Percentiles rank a stretch among this genome's conserved stretches.
phyloP scores from a whole-genome alignment of 2,888 invertebrate genomes.

The Iphiclides podalirius region DNA sequence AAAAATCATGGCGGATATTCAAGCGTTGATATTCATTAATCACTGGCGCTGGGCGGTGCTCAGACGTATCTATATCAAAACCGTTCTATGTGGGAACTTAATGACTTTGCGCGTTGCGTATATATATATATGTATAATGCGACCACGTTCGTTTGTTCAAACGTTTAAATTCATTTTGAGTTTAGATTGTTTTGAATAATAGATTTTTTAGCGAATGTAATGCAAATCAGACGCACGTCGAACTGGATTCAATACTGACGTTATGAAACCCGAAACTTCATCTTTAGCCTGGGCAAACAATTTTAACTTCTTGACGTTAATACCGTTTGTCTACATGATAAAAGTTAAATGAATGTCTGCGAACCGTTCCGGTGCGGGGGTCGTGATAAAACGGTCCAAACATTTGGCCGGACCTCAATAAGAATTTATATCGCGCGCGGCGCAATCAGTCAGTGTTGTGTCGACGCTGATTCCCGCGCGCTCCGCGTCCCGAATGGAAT shows the following conservation, averaged over 20 bases:
- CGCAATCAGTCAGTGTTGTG: constrained; percentile 71
- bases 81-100: constrained; percentile 41
- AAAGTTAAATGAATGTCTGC: no score
- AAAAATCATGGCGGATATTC: constrained; percentile 56
- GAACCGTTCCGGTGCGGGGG: constrained; percentile 1
- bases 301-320: no score
- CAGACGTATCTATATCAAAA: constrained; percentile 39
- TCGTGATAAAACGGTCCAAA: constrained; percentile 28
- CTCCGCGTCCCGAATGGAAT: constrained; percentile 76
- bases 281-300: no score
- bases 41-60: constrained; percentile 61
- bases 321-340: no score
- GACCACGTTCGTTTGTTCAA: neutral
- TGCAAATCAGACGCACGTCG: no score
- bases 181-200: no score
- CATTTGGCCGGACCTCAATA: constrained; percentile 57
- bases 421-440: constrained; percentile 62
- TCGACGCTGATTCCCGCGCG: constrained; percentile 76
- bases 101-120: constrained; percentile 45
- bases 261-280: no score
- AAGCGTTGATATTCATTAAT: constrained; percentile 70
- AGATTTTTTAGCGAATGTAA: no score
- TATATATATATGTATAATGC: neutral
- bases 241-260: no score
- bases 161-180: neutral